Evolutionary conservation across 1,140 invertebrate genomes (phyloP), one percentile per base, ranked within the genome.

Genomic region (Drosophila kurseongensis): DNA sequence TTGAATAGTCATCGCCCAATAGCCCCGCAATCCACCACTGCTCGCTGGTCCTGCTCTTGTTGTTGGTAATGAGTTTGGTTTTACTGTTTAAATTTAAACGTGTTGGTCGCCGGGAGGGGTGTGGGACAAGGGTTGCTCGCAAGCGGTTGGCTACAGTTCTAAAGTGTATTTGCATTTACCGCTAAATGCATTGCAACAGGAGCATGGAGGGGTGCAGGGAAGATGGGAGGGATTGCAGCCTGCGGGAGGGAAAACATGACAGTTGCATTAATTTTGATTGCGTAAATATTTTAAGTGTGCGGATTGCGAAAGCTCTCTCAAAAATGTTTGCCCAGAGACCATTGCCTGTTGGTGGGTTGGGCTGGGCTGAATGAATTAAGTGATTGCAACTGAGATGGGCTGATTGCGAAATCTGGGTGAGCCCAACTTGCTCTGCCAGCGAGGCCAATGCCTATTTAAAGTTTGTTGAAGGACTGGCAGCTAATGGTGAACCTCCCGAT

Each of bases 231-330:
- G 29, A 35, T 51, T 14, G 50, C 50, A 40, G 74, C 42, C 67
- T 54, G 59, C 45, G 60, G 23, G 54, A 47, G 54, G 44, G 60
- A 63, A 79, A 82, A 89, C 84, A 89, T 90, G 84, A 89, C 84
- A 89, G 84, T 89, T 89, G 84, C 84, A 89, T 89, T 89, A 89
- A 89, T 89, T 89, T 78, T 90, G 85, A 89, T 89, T 89, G 80
- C 85, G 74, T 68, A 83, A 84, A 89, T 84, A 84, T 89, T 89
- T 89, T 78, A 89, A 89, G 80, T 83, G 79, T 83, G 77, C 69
- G 74, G 73, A 89, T 65, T 84, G 62, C 45, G 68, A 69, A 56
- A 45, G 59, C 67, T 72, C 62, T 71, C 36, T 48, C 62, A 77
- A 78, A 89, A 89, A 80, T 84, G 73, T 84, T 89, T 80, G 76